Base-by-base conservation (phyloP, 1,140 invertebrate species). In the Tyrophagus putrescentiae region DNA sequence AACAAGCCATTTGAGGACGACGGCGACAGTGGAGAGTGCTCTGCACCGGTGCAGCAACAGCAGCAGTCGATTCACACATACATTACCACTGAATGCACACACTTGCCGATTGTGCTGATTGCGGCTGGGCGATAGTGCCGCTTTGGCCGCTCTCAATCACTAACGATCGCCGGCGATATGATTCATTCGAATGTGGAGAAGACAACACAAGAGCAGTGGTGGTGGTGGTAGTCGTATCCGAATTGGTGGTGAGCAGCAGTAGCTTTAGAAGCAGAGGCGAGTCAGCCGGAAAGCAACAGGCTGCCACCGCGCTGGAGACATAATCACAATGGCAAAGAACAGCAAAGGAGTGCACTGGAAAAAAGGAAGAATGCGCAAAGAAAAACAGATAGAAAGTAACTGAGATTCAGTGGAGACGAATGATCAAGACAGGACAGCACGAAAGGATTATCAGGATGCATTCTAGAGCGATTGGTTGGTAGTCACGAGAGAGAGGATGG, bases 401-500 rank as follows among this genome's bases (percentile, higher is more conserved):
- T 39, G 13, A 13, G 13, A 13, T 39, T 21, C 13, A 39, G 13
- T 21, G 36, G 13, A 13, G 13, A 39, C 13, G 13, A 13, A 13
- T 39, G 36, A 21, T 39, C 36, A 21, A 13, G 36, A 13, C 36
- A 39, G 21, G 21, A 13, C 13, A 13, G 36, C 36, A 21, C 36
- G 13, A 39, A 39, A 39, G 13, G 13, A 39, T 13, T 13, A 39
- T 13, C 13, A 39, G 36, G 21, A n/a, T 39, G 13, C 21, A 39
- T 13, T 13, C 21, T 39, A 48, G 45, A 48, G 23, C 31, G 23
- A 48, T 48, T 48, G 45, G 31, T 48, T 48, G n/a, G n/a, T n/a
- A n/a, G n/a, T n/a, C n/a, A n/a, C 7, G 45, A 7, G 23, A 9
- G 18, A 7, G 13, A 39, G 21, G 36, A 13, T 39, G 13, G 21